These are phyloP conservation scores for Akabosia matsudoensis DNA, from an alignment of 1,140 invertebrate genomes.

Conservation along the genomic window DNA sequence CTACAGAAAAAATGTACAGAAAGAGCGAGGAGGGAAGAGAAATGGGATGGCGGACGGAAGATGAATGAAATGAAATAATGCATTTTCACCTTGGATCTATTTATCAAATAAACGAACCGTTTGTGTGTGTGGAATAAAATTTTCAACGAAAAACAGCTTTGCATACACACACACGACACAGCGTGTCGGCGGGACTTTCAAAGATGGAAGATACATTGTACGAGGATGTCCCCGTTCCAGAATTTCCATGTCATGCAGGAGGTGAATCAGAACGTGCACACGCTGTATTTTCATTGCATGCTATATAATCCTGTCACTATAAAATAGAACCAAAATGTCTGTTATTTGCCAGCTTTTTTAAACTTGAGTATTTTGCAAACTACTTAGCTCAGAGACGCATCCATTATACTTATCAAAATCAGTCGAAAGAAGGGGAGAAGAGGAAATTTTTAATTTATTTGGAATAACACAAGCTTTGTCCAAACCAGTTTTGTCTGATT, in stretches of 20 bases:
- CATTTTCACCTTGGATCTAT: not conserved
- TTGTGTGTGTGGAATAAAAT: not conserved
- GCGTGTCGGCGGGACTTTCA: too few species aligned
- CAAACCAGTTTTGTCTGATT: not conserved
- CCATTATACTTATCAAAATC: not conserved
- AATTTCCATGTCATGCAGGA: not conserved
- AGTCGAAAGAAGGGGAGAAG: not conserved
- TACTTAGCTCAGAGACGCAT: not conserved
- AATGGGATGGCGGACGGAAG: not conserved
- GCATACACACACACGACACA: not conserved
- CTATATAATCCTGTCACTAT: not conserved
- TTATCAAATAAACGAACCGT: not conserved
- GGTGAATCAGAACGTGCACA: not conserved
- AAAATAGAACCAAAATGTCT: too few species aligned
- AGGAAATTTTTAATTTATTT: not conserved
- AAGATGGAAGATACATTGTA: too few species aligned
- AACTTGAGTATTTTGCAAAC: not conserved
- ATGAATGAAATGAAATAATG: slow-evolving; percentile 2
- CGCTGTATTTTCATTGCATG: not conserved
- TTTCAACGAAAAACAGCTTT: not conserved
- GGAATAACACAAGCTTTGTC: not conserved
- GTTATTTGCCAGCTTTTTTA: not conserved
- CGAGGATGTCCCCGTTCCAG: not conserved
- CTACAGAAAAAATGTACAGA: too few species aligned
- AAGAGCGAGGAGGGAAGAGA: not conserved